Conservation (phyloP, 2,113 vertebrate genomes). For the Eurystomus gularis region DNA sequence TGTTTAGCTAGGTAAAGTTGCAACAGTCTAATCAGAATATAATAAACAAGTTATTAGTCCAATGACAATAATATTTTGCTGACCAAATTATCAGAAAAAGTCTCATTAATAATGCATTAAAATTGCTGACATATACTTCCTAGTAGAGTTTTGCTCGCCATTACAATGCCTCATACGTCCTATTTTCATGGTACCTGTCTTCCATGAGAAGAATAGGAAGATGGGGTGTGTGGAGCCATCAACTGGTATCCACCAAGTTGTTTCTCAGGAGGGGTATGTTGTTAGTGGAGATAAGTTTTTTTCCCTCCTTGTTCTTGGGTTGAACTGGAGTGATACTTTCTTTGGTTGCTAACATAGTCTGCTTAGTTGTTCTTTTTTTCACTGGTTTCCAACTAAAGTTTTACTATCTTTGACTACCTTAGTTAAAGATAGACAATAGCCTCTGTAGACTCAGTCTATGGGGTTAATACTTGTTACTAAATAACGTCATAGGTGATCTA, state of each 20-base stretch:
- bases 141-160: not conserved
- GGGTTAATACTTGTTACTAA: not conserved
- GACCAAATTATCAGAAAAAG: not conserved
- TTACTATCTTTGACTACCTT: not conserved
- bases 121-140: not conserved
- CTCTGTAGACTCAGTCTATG: not conserved
- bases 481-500: not conserved
- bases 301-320: not conserved
- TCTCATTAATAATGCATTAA: not conserved
- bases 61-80: not conserved
- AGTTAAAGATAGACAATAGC: not conserved
- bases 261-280: not conserved
- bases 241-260: not conserved
- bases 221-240: not conserved
- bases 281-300: not conserved
- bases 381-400: not conserved
- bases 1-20: not conserved
- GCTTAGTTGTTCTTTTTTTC: not conserved
- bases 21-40: not conserved
- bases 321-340: not conserved
- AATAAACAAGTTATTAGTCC: not conserved
- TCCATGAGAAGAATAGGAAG: not conserved
- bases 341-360: not conserved
- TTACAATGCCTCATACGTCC: not conserved
- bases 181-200: not conserved